Evolutionary conservation across 2,797 vertebrate genomes (phyloP).

Genomic region (Cyprinella venusta): DNA sequence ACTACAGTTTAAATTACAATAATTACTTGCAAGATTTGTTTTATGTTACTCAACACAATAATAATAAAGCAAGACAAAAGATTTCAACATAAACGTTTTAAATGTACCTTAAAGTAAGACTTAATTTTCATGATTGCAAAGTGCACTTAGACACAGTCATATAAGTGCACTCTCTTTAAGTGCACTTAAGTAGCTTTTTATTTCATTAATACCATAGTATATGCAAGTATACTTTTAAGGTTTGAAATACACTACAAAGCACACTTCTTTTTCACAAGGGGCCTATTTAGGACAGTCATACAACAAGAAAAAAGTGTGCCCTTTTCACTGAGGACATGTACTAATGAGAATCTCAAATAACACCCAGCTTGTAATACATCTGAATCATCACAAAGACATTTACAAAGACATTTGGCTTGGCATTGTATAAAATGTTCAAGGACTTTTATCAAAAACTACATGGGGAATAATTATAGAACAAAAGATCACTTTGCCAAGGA

Average conservation of each 20-base stretch:
- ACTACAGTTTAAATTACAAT: neutral
- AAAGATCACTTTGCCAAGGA: neutral
- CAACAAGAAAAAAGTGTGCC: neutral
- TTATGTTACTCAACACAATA: neutral
- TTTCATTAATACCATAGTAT: neutral
- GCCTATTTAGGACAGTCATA: constrained; percentile 15
- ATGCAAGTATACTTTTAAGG: neutral
- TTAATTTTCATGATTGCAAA: neutral
- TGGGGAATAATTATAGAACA: neutral
- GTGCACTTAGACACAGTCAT: neutral
- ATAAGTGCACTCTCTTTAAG: neutral
- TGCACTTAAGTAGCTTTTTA: neutral
- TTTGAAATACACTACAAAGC: neutral
- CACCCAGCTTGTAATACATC: neutral
- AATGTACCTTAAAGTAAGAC: neutral
- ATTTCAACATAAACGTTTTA: neutral
- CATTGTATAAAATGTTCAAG: neutral
- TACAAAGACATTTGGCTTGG: neutral
- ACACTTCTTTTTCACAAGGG: neutral
- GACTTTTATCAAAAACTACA: neutral
- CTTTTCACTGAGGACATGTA: constrained; percentile 15
- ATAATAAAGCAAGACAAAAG: neutral
- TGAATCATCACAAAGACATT: neutral
- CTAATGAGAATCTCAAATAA: neutral
- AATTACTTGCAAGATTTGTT: neutral